phyloP scores from a whole-genome alignment of 2,888 invertebrate genomes.

The Cephus pygmeus region DNA sequence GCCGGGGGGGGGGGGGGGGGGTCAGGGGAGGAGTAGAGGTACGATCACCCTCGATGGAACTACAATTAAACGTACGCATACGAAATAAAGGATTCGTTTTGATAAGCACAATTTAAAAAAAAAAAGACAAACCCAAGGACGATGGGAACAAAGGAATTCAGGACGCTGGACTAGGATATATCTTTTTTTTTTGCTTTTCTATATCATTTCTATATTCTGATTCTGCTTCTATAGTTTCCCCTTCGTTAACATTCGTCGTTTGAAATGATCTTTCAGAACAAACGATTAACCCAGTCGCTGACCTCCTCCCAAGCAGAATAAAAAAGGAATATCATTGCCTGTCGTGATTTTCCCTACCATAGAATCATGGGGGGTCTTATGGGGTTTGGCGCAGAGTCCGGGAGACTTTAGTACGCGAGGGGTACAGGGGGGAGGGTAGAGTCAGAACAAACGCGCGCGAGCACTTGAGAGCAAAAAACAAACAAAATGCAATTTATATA shows the following conservation, averaged over 20 bases:
- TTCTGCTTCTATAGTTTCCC: not conserved
- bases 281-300: not conserved
- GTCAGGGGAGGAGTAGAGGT: not conserved
- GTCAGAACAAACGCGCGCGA: not conserved
- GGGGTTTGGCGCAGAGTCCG: not conserved
- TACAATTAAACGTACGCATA: not conserved
- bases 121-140: not conserved
- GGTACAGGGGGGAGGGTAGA: not conserved
- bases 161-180: not conserved
- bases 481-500: slow-evolving; percentile 32
- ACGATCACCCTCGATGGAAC: not conserved
- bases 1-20: not conserved
- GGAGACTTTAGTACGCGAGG: not conserved
- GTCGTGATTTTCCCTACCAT: no score
- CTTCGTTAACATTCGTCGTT: not conserved
- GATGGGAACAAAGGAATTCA: not conserved
- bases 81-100: not conserved
- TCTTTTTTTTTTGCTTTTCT: not conserved
- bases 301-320: not conserved
- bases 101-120: not conserved
- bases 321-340: not conserved
- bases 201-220: not conserved
- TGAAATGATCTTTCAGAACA: not conserved
- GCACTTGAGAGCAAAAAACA: not conserved
- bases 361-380: no score